Base-by-base conservation (phyloP, 2,113 vertebrate species). In the Bucco capensis region DNA sequence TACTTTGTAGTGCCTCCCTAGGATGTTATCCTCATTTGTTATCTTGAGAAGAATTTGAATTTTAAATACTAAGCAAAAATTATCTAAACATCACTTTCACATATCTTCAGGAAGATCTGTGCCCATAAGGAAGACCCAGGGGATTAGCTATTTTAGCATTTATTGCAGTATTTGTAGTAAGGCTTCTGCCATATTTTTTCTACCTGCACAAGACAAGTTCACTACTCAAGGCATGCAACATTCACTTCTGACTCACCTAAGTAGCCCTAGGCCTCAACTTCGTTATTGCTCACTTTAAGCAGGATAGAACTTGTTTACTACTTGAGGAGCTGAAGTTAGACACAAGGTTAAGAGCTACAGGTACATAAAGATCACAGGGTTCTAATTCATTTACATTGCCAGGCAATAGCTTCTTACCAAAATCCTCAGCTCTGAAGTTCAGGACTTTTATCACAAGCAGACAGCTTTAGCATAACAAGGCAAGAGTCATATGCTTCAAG, bases 91-190 rank as follows among this genome's bases (percentile, higher is more conserved):
- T n/a, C 21, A n/a, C 38, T 81, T 88, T 8, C 25, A 23, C 1
- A 0, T 8, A 40, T 12, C 9, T 70, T 69, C 44, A n/a, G 6
- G 14, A 57, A 47, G 2, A 78, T 16, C 3, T 38, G 7, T n/a
- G 16, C 8, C 8, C 24, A 49, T 47, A 9, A 42, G 37, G 28
- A 83, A 81, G 19, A 56, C 13, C 15, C 16, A 51, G 6, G 12
- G 19, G 16, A 44, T 76, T 38, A 28, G 6, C 15, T 70, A n/a
- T n/a, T 75, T 66, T 3, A 38, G 21, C 56, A 51, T 50, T 47
- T 51, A 71, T 1, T 76, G 13, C 53, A 87, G 7, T 35, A 42
- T 44, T 49, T 37, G 12, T 14, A 54, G 7, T 13, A 61, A 73
- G 37, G 22, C 22, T 80, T 61, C 72, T 78, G 16, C 23, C 22